These are phyloP conservation scores for western clawed frog (Xenopus tropicalis) DNA, from an alignment of 2,113 vertebrate genomes.

Conservation along the genomic window UCB_Xtro_10.0 CM004444.2:576501-577000, in stretches of 20 bases:
- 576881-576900: no score
- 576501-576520: neutral
- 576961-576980: neutral
- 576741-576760: no score
- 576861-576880: neutral
- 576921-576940: no score
- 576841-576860: neutral
- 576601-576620: neutral
- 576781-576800: no score
- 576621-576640: neutral
- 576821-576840: no score
- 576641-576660: neutral
- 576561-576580: neutral
- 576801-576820: no score
- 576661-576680: neutral
- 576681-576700: constrained; percentile 13
- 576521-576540: no score
- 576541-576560: no score
- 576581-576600: neutral
- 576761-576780: neutral
- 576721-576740: neutral
- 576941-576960: no score
- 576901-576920: no score
- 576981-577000: neutral
- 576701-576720: constrained; percentile 28